Evolutionary conservation across 2,113 vertebrate species (phyloP).

Genomic region (Crocuta crocuta): DNA sequence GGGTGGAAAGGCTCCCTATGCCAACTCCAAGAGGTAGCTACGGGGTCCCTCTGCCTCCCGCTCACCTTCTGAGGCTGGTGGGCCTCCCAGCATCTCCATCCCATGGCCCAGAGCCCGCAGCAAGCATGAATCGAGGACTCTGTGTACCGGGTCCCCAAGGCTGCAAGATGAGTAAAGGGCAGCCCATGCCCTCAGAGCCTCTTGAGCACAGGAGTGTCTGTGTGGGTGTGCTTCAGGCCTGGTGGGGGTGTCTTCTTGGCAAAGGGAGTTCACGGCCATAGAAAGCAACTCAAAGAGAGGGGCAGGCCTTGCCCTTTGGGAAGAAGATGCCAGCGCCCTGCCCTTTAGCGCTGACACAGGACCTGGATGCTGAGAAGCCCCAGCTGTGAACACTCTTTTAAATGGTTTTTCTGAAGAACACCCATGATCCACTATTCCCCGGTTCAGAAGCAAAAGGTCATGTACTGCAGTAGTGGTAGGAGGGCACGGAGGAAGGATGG

Average conservation of each 20-base stretch:
- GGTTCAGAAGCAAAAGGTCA: neutral
- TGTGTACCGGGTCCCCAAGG: neutral
- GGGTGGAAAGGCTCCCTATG: constrained; percentile 92
- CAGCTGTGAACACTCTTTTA: neutral
- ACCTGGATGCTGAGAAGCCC: neutral
- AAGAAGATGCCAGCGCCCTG: neutral
- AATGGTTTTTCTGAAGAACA: neutral
- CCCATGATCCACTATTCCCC: neutral
- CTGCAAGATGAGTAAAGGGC: neutral
- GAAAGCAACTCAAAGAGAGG: neutral
- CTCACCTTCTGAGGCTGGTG: neutral
- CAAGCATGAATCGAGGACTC: neutral
- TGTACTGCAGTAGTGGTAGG: neutral
- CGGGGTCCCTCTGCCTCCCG: neutral
- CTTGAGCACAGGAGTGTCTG: neutral
- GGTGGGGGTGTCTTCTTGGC: neutral
- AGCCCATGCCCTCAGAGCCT: neutral
- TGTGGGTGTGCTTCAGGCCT: neutral
- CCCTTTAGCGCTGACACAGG: neutral
- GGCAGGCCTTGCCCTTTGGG: neutral
- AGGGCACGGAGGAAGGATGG: neutral
- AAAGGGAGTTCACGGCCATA: neutral
- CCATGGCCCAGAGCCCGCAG: neutral
- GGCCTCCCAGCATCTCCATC: neutral
- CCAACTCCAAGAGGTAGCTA: constrained; percentile 90